Base-by-base conservation (phyloP, 1,140 invertebrate species). In the Aporrectodea caliginosa region DNA sequence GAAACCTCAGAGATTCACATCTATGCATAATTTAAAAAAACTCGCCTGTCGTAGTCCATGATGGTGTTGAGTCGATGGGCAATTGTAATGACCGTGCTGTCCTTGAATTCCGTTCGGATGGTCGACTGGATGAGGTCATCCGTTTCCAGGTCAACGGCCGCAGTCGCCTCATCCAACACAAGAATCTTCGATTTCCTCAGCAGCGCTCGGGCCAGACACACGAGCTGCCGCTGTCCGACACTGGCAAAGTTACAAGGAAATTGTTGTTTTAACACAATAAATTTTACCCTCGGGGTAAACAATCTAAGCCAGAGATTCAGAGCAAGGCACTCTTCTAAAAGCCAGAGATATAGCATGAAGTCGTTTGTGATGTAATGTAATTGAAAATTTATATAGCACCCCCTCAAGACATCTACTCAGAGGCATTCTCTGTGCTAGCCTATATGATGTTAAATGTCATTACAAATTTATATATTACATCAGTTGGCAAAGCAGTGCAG, bases 51-150 rank as follows among this genome's bases (percentile, higher is more conserved):
- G 79, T 86, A 87, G 79, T 98, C 95, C 91, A 98, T 92, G 79
- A 98, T 97, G 43, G 96, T 98, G 87, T 97, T 97, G 75, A 98
- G 91, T 35, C 96, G 92, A 89, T 98, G 96, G 72, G 96, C 96
- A 87, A 90, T 89, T 2, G 88, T 90, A 14, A 90, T 84, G 33
- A 90, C 86, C 29, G 90, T 90, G 80, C 84, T 84, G 34, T 86
- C 82, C 27, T 82, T 82, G 79, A 90, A 90, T 32, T 85, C 83
- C 31, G 81, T 82, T 58, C 84, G 83, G 33, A 89, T 87, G 14
- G 89, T 88, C 14, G 84, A 78, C 82, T 90, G 89, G 34, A 90
- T 86, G 31, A 89, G 84, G 30, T 84, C 84, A 77, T 90, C 89
- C 0, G 89, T 90, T 77, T 85, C 79, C 73, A 86, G 78, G 76